Conservation (phyloP, 2,797 vertebrate species). For the Clarias pachynema region DNA sequence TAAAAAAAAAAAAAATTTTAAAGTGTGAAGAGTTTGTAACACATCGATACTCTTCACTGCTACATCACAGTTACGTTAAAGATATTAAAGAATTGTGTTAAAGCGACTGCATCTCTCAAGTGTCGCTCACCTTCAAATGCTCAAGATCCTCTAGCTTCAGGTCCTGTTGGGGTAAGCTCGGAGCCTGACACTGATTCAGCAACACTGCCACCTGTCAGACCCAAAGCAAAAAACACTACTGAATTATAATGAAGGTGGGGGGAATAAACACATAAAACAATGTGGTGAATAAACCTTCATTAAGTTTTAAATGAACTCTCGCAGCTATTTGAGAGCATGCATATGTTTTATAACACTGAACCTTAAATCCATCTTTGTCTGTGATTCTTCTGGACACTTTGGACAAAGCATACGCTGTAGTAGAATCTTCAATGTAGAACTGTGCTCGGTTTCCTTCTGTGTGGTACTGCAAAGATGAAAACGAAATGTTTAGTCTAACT, state of each 20-base stretch:
- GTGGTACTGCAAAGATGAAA: constrained; percentile 68
- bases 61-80: background rate
- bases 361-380: constrained; percentile 78
- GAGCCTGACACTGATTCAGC: constrained; percentile 68
- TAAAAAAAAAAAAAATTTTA: background rate
- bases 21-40: background rate
- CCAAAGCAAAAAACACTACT: background rate
- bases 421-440: constrained; percentile 79
- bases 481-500: background rate
- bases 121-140: constrained; percentile 80
- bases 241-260: background rate
- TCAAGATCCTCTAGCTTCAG: constrained; percentile 74
- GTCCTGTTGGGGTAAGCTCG: constrained; percentile 64
- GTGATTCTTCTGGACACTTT: constrained; percentile 75
- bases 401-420: constrained; percentile 72
- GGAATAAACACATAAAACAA: background rate
- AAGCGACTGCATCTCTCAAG: background rate
- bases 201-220: constrained; percentile 67
- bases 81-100: background rate
- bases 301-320: background rate
- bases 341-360: constrained; percentile 43
- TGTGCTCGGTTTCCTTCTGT: constrained; percentile 72
- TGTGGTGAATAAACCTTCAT: no score
- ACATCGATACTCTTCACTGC: background rate
- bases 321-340: background rate